phyloP scores from a whole-genome alignment of 2,113 vertebrate genomes.

The Gnathochromis pfefferi region DNA sequence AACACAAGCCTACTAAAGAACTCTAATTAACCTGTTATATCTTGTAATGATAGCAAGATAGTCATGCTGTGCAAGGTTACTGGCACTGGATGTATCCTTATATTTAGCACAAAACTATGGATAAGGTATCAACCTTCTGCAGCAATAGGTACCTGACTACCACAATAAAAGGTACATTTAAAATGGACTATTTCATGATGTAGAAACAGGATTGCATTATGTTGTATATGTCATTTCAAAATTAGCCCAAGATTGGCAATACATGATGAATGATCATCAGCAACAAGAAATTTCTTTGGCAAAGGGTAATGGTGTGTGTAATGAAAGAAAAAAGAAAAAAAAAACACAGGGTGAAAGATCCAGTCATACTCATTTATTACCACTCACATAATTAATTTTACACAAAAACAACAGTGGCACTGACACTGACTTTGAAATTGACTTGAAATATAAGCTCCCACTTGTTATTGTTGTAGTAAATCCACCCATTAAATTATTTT shows the following conservation, averaged over 20 bases:
- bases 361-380: conserved; percentile 34
- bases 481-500: conserved; percentile 43
- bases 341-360: conserved; percentile 3
- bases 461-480: conserved; percentile 36
- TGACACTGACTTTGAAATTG: conserved; percentile 29
- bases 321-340: conserved; percentile 7
- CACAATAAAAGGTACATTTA: neutral
- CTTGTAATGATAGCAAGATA: neutral
- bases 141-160: neutral
- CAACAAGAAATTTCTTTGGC: conserved; percentile 18
- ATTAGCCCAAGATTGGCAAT: conserved; percentile 11
- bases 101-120: neutral
- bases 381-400: conserved; percentile 42
- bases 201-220: neutral
- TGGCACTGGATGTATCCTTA: rapidly evolving
- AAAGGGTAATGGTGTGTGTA: conserved; percentile 60
- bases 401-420: conserved; percentile 27
- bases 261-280: conserved; percentile 35
- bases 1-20: neutral
- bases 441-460: conserved; percentile 44
- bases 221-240: neutral
- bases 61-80: neutral
- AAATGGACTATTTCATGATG: neutral
- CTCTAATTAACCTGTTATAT: neutral
- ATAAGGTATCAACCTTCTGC: neutral